Conservation (phyloP, 2,113 vertebrate genomes). For the Arothron firmamentum region DNA sequence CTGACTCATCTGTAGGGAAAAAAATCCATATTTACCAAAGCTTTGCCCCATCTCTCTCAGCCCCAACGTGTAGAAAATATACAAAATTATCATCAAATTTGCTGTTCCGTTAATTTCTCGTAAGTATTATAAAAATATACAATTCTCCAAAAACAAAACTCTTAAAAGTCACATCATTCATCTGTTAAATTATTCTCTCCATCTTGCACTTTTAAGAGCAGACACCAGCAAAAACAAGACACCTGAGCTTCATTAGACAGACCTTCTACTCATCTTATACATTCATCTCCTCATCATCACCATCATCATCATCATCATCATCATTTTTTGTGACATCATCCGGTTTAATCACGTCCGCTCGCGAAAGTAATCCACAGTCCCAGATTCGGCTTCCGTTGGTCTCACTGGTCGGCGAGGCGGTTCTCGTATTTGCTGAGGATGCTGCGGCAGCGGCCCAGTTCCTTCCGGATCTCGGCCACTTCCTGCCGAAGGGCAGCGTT, state of each 20-base stretch:
- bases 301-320: slow-evolving; percentile 32
- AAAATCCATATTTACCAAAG: slow-evolving; percentile 55
- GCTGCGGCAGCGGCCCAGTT: slow-evolving; percentile 86
- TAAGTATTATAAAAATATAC: slow-evolving; percentile 81
- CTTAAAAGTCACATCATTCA: slow-evolving; percentile 70
- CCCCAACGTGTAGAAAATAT: slow-evolving; percentile 74
- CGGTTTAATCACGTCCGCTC: slow-evolving; percentile 51
- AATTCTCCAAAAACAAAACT: slow-evolving; percentile 78
- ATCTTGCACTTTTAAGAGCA: slow-evolving; percentile 60
- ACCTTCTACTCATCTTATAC: slow-evolving; percentile 60
- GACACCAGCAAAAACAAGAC: slow-evolving; percentile 64
- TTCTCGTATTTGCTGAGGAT: slow-evolving; percentile 89
- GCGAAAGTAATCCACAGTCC: slow-evolving; percentile 40
- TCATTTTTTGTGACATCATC: slow-evolving; percentile 38
- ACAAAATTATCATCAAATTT: slow-evolving; percentile 77
- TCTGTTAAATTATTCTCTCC: slow-evolving; percentile 69
- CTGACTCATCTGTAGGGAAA: slow-evolving; percentile 52
- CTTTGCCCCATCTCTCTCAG: slow-evolving; percentile 41
- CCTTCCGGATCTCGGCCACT: slow-evolving; percentile 87
- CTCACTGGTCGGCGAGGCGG: slow-evolving; percentile 76
- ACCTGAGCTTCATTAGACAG: slow-evolving; percentile 71
- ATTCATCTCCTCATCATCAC: slow-evolving; percentile 65
- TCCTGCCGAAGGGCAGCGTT: slow-evolving; percentile 86
- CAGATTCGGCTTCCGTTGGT: slow-evolving; percentile 32
- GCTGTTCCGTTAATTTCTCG: slow-evolving; percentile 66